Conservation (phyloP, 2,888 invertebrate genomes). For the Brachypalpus laphriformis region DNA sequence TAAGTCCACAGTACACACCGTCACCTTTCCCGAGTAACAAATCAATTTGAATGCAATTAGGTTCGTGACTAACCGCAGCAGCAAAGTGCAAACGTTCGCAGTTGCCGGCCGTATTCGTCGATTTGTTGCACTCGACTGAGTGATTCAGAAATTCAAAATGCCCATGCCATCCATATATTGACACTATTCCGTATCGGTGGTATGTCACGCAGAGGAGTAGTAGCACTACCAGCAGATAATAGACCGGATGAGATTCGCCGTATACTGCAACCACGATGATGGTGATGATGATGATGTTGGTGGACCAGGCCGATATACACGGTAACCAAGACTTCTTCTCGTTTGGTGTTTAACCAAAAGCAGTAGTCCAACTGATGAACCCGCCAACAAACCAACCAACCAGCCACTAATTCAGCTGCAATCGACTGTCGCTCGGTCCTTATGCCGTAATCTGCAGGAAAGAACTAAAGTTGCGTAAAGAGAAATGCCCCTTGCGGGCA, state of each 20-base stretch:
- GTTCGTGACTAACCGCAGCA: constrained; percentile 54
- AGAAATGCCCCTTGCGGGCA: constrained; percentile 73
- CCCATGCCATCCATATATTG: constrained; percentile 71
- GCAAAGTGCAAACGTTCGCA: constrained; percentile 63
- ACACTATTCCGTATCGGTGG: constrained; percentile 71
- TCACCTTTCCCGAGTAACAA: constrained; percentile 70
- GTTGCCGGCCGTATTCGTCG: constrained; percentile 71
- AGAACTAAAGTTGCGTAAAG: constrained; percentile 75
- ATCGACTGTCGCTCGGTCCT: constrained; percentile 67
- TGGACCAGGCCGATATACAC: constrained; percentile 63
- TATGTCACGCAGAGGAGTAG: constrained; percentile 72
- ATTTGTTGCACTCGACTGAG: constrained; percentile 74
- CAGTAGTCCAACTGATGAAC: constrained; percentile 64
- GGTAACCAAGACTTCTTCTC: constrained; percentile 50
- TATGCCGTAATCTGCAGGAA: constrained; percentile 74
- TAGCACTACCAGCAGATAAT: constrained; percentile 66
- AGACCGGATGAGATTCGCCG: constrained; percentile 66
- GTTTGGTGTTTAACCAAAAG: constrained; percentile 62
- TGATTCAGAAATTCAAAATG: constrained; percentile 73
- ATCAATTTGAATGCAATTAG: constrained; percentile 74
- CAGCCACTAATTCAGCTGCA: constrained; percentile 69
- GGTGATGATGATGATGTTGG: constrained; percentile 60
- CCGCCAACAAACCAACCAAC: constrained; percentile 53
- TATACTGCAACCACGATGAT: constrained; percentile 38
- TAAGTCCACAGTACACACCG: constrained; percentile 44